These are phyloP conservation scores for Rhinoptilus africanus DNA, from an alignment of 2,113 vertebrate species.

Conservation along the genomic window DNA sequence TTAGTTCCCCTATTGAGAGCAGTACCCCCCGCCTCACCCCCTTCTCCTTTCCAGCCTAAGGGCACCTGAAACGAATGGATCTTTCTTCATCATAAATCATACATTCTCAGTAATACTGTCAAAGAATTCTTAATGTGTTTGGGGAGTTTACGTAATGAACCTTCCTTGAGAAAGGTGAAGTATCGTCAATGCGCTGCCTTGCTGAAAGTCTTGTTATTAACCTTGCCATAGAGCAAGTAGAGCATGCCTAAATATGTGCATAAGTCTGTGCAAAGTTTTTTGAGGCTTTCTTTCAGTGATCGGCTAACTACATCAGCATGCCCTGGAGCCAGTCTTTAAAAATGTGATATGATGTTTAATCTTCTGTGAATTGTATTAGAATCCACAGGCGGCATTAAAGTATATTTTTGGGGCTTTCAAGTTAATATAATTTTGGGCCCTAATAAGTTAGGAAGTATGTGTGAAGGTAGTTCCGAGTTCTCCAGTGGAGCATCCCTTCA, in stretches of 20 bases:
- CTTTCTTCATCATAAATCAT: slow-evolving; percentile 32
- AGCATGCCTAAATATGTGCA: neutral
- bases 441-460: neutral
- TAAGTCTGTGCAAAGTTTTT: neutral
- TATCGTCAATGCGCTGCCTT: neutral
- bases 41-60: slow-evolving; percentile 9
- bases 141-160: slow-evolving; percentile 18
- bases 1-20: neutral
- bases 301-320: neutral
- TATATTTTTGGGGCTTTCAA: neutral
- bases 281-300: neutral
- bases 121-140: slow-evolving; percentile 35
- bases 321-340: neutral
- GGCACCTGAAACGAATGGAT: neutral
- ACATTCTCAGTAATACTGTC: neutral
- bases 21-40: neutral
- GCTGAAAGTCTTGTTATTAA: neutral
- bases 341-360: neutral
- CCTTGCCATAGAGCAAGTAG: neutral
- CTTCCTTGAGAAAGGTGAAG: slow-evolving; percentile 26
- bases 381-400: neutral
- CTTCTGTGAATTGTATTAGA: neutral
- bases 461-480: neutral
- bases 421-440: neutral
- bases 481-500: neutral